These are phyloP conservation scores for Scleropages formosus DNA, from an alignment of 2,797 vertebrate genomes.

Conservation along the genomic window DNA sequence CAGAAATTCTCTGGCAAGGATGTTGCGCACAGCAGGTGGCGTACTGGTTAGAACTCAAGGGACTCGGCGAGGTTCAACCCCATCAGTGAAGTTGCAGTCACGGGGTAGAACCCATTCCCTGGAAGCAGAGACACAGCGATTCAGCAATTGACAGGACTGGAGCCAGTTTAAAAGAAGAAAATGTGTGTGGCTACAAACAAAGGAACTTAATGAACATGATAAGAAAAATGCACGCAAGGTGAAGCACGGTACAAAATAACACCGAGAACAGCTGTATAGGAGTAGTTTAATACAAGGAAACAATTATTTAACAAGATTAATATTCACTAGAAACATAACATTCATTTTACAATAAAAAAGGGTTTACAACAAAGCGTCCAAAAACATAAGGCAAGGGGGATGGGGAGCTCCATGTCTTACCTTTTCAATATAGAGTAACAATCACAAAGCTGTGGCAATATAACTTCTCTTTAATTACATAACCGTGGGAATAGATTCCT, in stretches of 20 bases:
- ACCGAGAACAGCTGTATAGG: conserved; percentile 66
- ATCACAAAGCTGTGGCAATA: conserved; percentile 65
- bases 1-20: too few species aligned
- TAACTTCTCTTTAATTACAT: conserved; percentile 65
- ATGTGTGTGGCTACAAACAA: not conserved
- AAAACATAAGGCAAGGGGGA: conserved; percentile 32
- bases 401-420: conserved; percentile 58
- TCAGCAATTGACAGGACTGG: too few species aligned
- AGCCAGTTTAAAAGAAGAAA: too few species aligned
- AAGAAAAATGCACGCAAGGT: not conserved
- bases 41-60: too few species aligned
- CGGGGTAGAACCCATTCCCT: too few species aligned
- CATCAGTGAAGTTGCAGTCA: too few species aligned
- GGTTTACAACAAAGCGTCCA: conserved; percentile 59
- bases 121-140: too few species aligned
- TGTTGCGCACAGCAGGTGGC: too few species aligned
- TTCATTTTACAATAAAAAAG: conserved; percentile 70
- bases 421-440: conserved; percentile 65
- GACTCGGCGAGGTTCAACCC: too few species aligned
- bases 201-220: not conserved
- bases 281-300: conserved; percentile 68
- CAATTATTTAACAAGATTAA: conserved; percentile 70
- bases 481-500: conserved; percentile 51
- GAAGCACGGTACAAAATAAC: conserved; percentile 66
- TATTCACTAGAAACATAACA: conserved; percentile 75